phyloP scores from a whole-genome alignment of 2,888 invertebrate genomes.

The Himalopsyche tibetana region DNA sequence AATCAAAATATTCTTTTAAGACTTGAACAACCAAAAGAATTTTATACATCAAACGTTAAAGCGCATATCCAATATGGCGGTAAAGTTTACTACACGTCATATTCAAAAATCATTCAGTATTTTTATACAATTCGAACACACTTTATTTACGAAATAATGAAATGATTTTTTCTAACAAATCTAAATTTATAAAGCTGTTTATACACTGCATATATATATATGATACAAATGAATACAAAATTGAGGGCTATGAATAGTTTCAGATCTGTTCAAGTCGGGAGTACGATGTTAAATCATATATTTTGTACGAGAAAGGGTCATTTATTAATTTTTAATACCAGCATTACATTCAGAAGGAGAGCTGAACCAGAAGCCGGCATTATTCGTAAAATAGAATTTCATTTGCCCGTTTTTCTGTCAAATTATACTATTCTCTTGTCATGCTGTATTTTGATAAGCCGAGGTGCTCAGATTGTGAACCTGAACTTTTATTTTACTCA shows the following conservation, averaged over 20 bases:
- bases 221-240: background rate
- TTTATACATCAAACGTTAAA: conserved; percentile 1
- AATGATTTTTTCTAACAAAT: conserved; percentile 3
- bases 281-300: too few relatives aligned
- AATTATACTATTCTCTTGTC: too few relatives aligned
- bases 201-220: conserved; percentile 31
- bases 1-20: background rate
- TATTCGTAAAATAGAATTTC: too few relatives aligned
- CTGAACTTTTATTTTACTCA: too few relatives aligned
- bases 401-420: too few relatives aligned
- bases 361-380: too few relatives aligned
- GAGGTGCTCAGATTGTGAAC: too few relatives aligned
- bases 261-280: too few relatives aligned
- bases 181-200: conserved; percentile 14
- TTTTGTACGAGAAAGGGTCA: too few relatives aligned
- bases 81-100: background rate
- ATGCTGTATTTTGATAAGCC: too few relatives aligned
- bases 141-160: background rate
- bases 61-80: conserved; percentile 10
- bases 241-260: conserved; percentile 20
- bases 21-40: conserved; percentile 12
- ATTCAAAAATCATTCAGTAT: conserved; percentile 32
- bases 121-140: conserved; percentile 19
- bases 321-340: too few relatives aligned
- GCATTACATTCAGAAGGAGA: too few relatives aligned